A percentile compares a stretch with the other conserved stretches of the same genome.
phyloP scores from a whole-genome alignment of 1,140 invertebrate species.

The Steinernema khuongi region DNA sequence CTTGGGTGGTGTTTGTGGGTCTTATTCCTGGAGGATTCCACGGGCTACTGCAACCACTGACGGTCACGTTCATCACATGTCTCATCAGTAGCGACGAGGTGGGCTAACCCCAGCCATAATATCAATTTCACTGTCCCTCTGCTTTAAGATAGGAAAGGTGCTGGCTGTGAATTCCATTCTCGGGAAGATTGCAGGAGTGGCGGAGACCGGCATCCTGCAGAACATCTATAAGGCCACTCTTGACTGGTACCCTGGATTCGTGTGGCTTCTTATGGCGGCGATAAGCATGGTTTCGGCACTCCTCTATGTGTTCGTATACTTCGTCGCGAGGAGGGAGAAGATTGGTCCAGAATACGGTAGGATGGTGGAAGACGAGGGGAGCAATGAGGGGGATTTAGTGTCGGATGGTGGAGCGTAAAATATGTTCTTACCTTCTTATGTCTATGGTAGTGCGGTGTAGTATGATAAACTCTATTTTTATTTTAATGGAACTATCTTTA shows the following conservation, averaged over 20 bases:
- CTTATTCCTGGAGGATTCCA: slow-evolving; percentile 40
- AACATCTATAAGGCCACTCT: slow-evolving; percentile 42
- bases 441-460: too few species aligned
- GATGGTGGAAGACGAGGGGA: neutral
- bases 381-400: too few species aligned
- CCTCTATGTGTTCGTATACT: slow-evolving; percentile 30
- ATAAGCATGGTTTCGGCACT: slow-evolving; percentile 25
- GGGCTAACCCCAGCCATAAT: neutral
- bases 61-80: slow-evolving; percentile 42
- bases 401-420: too few species aligned
- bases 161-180: slow-evolving; percentile 40
- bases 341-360: slow-evolving; percentile 26
- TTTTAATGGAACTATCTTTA: too few species aligned
- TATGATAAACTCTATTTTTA: too few species aligned
- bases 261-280: slow-evolving; percentile 36
- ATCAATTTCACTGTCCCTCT: neutral
- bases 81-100: slow-evolving; percentile 40
- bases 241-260: slow-evolving; percentile 42
- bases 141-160: slow-evolving; percentile 42
- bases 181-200: slow-evolving; percentile 35
- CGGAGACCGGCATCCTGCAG: slow-evolving; percentile 40
- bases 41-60: slow-evolving; percentile 41
- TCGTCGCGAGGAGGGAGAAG: slow-evolving; percentile 31
- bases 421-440: too few species aligned
- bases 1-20: slow-evolving; percentile 39